phyloP scores from a whole-genome alignment of 2,888 invertebrate species.

The Tupiocoris notatus region DNA sequence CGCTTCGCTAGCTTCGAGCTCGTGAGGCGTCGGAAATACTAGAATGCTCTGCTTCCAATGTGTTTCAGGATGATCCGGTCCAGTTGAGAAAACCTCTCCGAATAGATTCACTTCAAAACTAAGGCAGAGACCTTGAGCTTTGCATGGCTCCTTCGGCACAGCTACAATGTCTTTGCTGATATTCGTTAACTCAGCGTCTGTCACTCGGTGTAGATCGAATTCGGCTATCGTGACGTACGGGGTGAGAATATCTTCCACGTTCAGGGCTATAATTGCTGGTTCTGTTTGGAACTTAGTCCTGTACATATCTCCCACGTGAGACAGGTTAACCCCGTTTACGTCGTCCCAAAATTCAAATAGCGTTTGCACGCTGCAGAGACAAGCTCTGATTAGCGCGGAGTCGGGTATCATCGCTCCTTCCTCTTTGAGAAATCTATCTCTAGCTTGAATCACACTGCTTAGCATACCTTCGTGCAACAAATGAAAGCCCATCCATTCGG shows the following conservation, averaged over 20 bases:
- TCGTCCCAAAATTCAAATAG: conserved; percentile 73
- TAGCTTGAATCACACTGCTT: conserved; percentile 79
- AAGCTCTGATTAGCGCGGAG: conserved; percentile 66
- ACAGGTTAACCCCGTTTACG: conserved; percentile 73
- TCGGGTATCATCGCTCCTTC: conserved; percentile 75
- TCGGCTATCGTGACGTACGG: not conserved
- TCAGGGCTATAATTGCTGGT: conserved; percentile 65
- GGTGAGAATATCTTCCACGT: conserved; percentile 60
- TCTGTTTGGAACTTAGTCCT: conserved; percentile 63
- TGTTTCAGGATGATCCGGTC: conserved; percentile 60
- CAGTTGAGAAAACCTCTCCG: conserved; percentile 57
- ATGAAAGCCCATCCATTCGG: conserved; percentile 99
- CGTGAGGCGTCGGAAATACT: conserved; percentile 66
- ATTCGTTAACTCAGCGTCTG: not conserved
- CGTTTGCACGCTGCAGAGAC: conserved; percentile 63
- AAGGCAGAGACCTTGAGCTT: conserved; percentile 62
- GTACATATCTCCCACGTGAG: conserved; percentile 60
- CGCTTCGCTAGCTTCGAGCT: conserved; percentile 63
- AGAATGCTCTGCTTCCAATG: conserved; percentile 77
- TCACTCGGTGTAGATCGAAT: conserved; percentile 13
- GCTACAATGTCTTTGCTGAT: conserved; percentile 9
- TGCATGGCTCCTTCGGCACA: conserved; percentile 54
- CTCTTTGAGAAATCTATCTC: conserved; percentile 68
- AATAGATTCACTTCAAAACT: conserved; percentile 67
- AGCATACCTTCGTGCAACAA: conserved; percentile 94